Evolutionary conservation across 2,888 invertebrate genomes (phyloP).

Genomic region (Epinotia brunnichana): DNA sequence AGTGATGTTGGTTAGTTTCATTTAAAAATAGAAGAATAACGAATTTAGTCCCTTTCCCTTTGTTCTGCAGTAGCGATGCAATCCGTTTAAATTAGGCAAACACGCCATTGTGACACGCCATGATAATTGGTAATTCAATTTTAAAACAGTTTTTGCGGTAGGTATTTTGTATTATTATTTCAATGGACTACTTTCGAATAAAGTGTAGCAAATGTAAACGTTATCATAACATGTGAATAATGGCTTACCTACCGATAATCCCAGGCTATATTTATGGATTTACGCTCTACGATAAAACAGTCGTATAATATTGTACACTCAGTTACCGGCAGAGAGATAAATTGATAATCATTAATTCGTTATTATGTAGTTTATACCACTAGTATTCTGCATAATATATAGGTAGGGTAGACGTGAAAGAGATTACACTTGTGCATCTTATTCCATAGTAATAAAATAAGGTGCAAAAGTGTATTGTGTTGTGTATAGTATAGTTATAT

Average conservation of each 20-base stretch:
- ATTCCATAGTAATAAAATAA: too few species aligned
- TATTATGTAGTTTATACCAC: too few species aligned
- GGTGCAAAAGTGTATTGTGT: too few species aligned
- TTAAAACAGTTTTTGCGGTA: not conserved
- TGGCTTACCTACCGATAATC: constrained; percentile 32
- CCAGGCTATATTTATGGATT: constrained; percentile 29
- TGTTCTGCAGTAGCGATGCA: not conserved
- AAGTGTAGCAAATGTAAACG: not conserved
- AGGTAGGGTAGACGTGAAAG: too few species aligned
- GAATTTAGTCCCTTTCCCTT: constrained; percentile 3
- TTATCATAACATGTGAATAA: constrained; percentile 15
- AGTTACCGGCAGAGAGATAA: not conserved
- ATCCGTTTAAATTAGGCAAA: not conserved
- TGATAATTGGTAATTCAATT: too few species aligned
- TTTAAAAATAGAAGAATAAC: constrained; percentile 22
- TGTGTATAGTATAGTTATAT: too few species aligned
- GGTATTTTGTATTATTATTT: not conserved
- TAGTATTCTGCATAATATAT: too few species aligned
- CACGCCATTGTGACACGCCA: too few species aligned
- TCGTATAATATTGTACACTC: not conserved
- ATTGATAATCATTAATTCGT: too few species aligned
- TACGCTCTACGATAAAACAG: constrained; percentile 19
- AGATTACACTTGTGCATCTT: too few species aligned
- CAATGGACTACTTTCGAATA: not conserved
- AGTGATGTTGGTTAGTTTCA: constrained; percentile 18